These are phyloP conservation scores for Allygus modestus DNA, from an alignment of 2,888 invertebrate genomes.

Conservation along the genomic window DNA sequence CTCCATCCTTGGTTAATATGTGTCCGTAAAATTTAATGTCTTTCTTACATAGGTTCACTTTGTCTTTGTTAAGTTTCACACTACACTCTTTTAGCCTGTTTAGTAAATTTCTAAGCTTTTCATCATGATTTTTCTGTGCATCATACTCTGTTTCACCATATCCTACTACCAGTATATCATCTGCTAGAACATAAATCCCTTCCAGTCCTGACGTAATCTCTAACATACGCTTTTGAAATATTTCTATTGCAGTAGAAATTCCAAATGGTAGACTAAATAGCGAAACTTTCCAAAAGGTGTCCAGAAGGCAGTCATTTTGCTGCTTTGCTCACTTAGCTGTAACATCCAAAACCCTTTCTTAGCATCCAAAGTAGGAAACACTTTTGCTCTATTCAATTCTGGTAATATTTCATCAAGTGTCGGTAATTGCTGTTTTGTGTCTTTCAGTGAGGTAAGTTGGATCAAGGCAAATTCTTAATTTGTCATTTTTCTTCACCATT, in stretches of 20 bases:
- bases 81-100: background rate
- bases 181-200: constrained; percentile 55
- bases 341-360: constrained; percentile 36
- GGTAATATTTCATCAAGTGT: constrained; percentile 65
- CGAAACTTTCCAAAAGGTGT: constrained; percentile 68
- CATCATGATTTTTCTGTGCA: constrained; percentile 65
- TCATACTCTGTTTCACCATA: constrained; percentile 63
- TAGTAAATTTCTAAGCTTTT: constrained; percentile 53
- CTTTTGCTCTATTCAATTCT: constrained; percentile 59
- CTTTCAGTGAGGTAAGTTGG: constrained; percentile 62
- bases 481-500: constrained; percentile 62
- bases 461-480: constrained; percentile 64
- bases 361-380: constrained; percentile 63
- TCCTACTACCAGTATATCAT: constrained; percentile 67
- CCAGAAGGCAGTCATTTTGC: constrained; percentile 67
- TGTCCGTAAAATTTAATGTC: background rate
- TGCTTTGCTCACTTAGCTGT: constrained; percentile 66
- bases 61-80: background rate
- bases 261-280: constrained; percentile 67
- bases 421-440: constrained; percentile 65
- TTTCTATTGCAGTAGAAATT: constrained; percentile 64
- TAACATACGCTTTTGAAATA: constrained; percentile 62
- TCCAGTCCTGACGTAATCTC: constrained; percentile 60
- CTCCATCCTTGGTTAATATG: background rate
- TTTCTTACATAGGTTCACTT: background rate